Evolutionary conservation across 30 jellyfish, hydroid and myxozoan genomes (phyloP).

Genomic region (Aurelia aurita): DNA sequence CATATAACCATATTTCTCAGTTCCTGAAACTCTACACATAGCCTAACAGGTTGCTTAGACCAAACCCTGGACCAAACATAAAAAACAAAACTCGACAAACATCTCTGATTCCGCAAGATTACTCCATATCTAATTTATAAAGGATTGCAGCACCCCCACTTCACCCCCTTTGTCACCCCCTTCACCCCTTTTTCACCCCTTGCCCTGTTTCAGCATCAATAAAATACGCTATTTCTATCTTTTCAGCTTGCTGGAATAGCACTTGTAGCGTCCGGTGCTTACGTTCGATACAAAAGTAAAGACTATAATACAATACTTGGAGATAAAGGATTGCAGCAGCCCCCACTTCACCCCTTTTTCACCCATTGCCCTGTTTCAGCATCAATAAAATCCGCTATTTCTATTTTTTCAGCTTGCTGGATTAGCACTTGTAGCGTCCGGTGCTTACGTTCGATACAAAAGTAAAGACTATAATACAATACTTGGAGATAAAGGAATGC

Average conservation of each 20-base stretch:
- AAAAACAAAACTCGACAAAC: no score
- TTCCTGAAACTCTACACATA: no score
- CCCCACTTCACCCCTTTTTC: no score
- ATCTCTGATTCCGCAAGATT: no score
- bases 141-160: no score
- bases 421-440: not conserved
- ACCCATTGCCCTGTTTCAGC: not conserved
- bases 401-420: conserved; percentile 14
- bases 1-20: no score
- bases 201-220: not conserved
- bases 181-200: no score
- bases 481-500: conserved; percentile 9
- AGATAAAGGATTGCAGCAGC: no score
- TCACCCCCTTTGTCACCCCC: no score
- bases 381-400: not conserved
- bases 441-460: conserved; percentile 15
- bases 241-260: conserved; percentile 15
- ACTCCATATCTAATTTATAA: no score
- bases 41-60: no score
- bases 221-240: not conserved
- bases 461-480: conserved; percentile 33
- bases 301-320: conserved; percentile 28
- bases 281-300: conserved; percentile 18
- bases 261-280: conserved; percentile 9
- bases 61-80: no score